Evolutionary conservation across 2,888 invertebrate genomes (phyloP).

Genomic region (Epistrophe grossulariae): DNA sequence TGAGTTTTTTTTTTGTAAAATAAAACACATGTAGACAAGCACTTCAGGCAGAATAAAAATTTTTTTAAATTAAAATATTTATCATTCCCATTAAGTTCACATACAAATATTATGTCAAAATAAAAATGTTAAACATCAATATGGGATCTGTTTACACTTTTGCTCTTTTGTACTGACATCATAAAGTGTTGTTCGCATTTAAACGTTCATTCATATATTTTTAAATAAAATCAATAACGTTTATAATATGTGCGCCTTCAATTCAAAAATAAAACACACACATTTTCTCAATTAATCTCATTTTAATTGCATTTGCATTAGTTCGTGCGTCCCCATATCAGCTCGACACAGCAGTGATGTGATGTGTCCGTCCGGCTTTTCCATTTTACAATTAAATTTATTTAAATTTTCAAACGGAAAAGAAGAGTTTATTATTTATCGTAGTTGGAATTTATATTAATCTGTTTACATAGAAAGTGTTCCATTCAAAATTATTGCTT

Average conservation of each 20-base stretch:
- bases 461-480: conserved; percentile 5
- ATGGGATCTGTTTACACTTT: background rate
- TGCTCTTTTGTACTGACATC: background rate
- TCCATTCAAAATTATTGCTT: conserved; percentile 19
- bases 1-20: background rate
- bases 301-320: conserved; percentile 33
- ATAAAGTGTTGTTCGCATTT: background rate
- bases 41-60: background rate
- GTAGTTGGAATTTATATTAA: background rate
- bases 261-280: background rate
- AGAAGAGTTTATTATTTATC: conserved; percentile 7
- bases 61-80: background rate
- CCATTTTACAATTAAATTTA: background rate
- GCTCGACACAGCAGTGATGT: background rate
- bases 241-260: background rate
- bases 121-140: background rate
- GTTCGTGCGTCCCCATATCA: conserved; percentile 5
- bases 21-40: background rate
- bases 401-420: conserved; percentile 12
- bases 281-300: conserved; percentile 32
- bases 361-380: background rate
- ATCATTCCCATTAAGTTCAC: background rate
- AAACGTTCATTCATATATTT: background rate
- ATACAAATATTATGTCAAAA: too few relatives aligned
- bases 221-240: background rate